Base-by-base conservation (phyloP, 2,888 invertebrate genomes). In the Tetrapedia diversipes region DNA sequence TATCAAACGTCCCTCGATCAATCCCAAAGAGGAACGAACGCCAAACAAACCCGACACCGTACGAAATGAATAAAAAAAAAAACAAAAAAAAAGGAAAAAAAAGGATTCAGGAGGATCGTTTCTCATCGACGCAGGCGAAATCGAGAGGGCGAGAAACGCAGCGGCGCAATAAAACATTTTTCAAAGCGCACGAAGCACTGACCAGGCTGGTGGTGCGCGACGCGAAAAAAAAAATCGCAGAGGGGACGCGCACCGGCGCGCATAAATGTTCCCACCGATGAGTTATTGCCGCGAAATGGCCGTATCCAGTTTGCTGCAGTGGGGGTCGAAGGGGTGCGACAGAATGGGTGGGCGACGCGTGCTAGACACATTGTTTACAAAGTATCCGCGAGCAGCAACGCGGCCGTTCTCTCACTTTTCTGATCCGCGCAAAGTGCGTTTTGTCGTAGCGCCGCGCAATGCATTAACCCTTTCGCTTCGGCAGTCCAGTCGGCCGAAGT, bases 91-190 rank as follows among this genome's bases (percentile, higher is more conserved):
- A 1, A 4, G 19, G 11, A 0, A 2, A 4, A 53, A 49, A 29
- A 19, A 27, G 8, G n/a, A 16, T 22, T 19, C 29, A 14, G 22
- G n/a, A 11, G 43, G 39, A 39, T 37, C 29, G 53, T 69, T 53
- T 63, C 63, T 41, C 68, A 53, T 63, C 54, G 69, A 16, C 11
- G 10, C 14, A 16, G 10, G 34, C 10, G 19, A 69, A 69, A 60
- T 69, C 60, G 72, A 39, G 59, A 24, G 53, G 19, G 22, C 54
- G 61, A 45, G 41, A 41, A 72, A 45, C n/a, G 53, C 69, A 67
- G 76, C 68, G 60, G 51, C 74, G 77, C 78, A 70, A 84, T 84
- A 83, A 84, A 85, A 83, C 86, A 88, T 86, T 87, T 87, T 86
- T 82, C 84, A 84, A 80, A 73, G 74, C 47, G 80, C 65, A 79